Evolutionary conservation across 2,888 invertebrate species (phyloP), one percentile per base, ranked within the genome.

Genomic region (Pristionchus entomophagus): DNA sequence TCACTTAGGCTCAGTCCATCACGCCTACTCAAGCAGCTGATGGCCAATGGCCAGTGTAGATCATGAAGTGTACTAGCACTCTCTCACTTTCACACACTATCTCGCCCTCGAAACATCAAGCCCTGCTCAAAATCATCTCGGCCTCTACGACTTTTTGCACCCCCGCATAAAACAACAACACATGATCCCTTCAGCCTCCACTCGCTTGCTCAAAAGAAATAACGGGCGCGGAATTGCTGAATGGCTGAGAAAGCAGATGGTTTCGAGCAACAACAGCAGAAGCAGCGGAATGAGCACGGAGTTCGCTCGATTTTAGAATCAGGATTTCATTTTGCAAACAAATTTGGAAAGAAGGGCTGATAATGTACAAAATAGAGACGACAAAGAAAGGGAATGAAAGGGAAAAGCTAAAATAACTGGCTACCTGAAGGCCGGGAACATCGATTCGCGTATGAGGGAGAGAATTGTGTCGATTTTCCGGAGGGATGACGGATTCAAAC

Each of bases 81-180:
- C 62, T 62, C 62, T 32, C 32, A 26, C 10, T 62, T 62, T 62
- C 29, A 0, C 32, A 32, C 32, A 5, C 62, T 62, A 29, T 62
- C 62, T 62, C 62, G 12, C 29, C 22, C 2, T n/a, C n/a, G n/a
- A n/a, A n/a, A n/a, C n/a, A n/a, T n/a, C n/a, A 14, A 6, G 56
- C 10, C 56, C 56, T 56, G 0, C 56, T 56, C 56, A 56, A 56
- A 56, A 56, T 56, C 56, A 56, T 14, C 62, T 29, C 59, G 22
- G 2, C 56, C 59, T 3, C 26, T 6, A 32, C 6, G 14, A 45
- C 14, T 6, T 10, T 45, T 6, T 45, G 45, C 8, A 29, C 62
- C 62, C 62, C 62, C 62, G 62, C 62, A 62, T n/a, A 62, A 62
- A 62, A 62, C 62, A 62, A 62, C 62, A 62, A 14, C 62, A 62